Evolutionary conservation across 1,140 invertebrate genomes (phyloP).

Genomic region (Sinella curviseta): DNA sequence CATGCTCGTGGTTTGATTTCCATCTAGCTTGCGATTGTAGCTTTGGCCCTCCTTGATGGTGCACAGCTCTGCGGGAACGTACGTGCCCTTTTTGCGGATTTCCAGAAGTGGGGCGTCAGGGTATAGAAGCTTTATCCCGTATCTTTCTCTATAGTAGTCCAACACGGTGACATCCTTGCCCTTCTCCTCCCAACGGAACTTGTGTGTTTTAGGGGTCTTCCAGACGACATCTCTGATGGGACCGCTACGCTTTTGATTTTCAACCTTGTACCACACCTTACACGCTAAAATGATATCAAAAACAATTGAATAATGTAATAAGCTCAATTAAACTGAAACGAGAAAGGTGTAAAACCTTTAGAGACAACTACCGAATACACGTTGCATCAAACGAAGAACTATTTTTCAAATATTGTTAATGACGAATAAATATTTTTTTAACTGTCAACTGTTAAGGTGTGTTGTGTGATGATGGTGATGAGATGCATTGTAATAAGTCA

Average conservation of each 20-base stretch:
- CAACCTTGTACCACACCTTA: constrained; percentile 36
- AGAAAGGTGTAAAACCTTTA: too few relatives aligned
- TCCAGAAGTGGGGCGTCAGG: constrained; percentile 31
- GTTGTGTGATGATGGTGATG: too few relatives aligned
- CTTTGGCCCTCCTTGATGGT: constrained; percentile 40
- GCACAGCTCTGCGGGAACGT: constrained; percentile 41
- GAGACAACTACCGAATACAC: too few relatives aligned
- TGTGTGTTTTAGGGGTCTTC: constrained; percentile 19
- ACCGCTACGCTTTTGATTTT: constrained; percentile 17
- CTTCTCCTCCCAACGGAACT: constrained; percentile 28
- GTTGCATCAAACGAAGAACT: too few relatives aligned
- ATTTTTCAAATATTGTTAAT: too few relatives aligned
- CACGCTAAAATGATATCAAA: constrained; percentile 25
- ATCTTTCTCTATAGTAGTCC: constrained; percentile 31
- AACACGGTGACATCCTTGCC: constrained; percentile 18
- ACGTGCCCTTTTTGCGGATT: constrained; percentile 26
- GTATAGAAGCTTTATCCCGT: neutral
- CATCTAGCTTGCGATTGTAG: constrained; percentile 41
- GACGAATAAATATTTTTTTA: too few relatives aligned
- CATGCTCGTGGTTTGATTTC: constrained; percentile 37
- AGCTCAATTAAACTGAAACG: neutral
- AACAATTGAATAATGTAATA: neutral
- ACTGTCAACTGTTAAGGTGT: too few relatives aligned
- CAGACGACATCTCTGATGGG: constrained; percentile 3
- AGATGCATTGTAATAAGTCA: too few relatives aligned